phyloP scores from a whole-genome alignment of 2,797 vertebrate genomes.

The Salarias fasciatus region DNA sequence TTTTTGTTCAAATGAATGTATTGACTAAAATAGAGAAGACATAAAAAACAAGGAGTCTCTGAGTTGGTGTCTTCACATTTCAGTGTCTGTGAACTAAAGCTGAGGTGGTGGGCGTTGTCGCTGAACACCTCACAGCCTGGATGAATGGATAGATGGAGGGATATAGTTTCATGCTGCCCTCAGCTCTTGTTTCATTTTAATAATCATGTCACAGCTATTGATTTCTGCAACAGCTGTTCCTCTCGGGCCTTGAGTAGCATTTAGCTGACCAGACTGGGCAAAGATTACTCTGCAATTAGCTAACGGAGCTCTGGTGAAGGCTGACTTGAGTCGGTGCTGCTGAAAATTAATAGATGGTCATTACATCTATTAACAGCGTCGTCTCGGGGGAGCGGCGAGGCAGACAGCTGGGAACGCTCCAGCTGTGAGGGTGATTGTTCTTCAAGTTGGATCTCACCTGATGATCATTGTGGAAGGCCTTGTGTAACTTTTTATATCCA shows the following conservation, averaged over 20 bases:
- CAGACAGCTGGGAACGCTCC: conserved; percentile 3
- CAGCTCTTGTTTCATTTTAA: conserved; percentile 13
- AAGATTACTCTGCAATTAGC: conserved; percentile 33
- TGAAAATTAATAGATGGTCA: conserved; percentile 38
- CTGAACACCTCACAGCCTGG: no score
- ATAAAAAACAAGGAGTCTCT: no score
- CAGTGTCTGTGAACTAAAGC: conserved; percentile 25
- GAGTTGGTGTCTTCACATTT: no score
- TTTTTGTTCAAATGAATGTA: no score
- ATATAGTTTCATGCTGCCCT: not conserved
- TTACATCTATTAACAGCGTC: conserved; percentile 28
- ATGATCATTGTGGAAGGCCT: conserved; percentile 6
- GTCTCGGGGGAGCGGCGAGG: conserved; percentile 16
- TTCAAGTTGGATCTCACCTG: not conserved
- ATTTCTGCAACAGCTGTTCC: conserved; percentile 15
- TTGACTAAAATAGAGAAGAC: no score
- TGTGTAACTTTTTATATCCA: no score
- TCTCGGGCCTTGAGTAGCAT: conserved; percentile 16
- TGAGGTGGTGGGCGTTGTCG: conserved; percentile 12
- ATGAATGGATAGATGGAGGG: no score
- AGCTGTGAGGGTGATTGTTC: no score
- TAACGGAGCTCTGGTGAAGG: conserved; percentile 11
- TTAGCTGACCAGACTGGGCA: conserved; percentile 22
- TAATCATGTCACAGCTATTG: conserved; percentile 22
- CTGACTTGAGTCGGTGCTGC: not conserved